These are phyloP conservation scores for Chironomus tentans DNA, from an alignment of 2,888 invertebrate genomes.

Conservation along the genomic window DNA sequence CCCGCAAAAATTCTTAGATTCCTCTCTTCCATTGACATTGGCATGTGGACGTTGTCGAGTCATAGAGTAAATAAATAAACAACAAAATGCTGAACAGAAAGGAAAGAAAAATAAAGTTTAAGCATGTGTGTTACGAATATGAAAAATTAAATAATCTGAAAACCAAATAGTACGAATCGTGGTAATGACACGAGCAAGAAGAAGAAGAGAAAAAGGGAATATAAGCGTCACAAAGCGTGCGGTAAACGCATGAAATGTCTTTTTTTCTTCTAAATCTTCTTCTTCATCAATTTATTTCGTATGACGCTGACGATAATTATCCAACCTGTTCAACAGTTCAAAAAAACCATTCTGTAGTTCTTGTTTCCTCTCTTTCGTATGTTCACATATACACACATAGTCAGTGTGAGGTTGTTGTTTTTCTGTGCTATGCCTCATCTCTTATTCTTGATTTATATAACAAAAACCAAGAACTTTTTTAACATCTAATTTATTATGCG, in stretches of 20 bases:
- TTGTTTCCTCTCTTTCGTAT: slow-evolving; percentile 2
- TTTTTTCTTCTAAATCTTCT: neutral
- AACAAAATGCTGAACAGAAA: too few relatives aligned
- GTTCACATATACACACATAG: neutral
- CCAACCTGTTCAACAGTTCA: slow-evolving; percentile 23
- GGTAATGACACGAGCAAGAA: neutral
- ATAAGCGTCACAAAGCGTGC: neutral
- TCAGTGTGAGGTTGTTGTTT: neutral
- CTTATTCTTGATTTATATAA: slow-evolving; percentile 14
- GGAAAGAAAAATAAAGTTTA: too few relatives aligned
- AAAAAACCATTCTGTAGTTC: slow-evolving; percentile 14
- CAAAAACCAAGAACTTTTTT: neutral
- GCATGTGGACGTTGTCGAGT: neutral
- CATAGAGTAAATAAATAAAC: too few relatives aligned
- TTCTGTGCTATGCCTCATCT: neutral
- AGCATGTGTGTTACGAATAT: too few relatives aligned
- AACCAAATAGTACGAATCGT: neutral
- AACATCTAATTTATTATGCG: slow-evolving; percentile 25
- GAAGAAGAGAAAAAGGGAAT: neutral
- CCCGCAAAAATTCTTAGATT: neutral
- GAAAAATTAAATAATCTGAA: neutral
- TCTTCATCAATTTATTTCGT: neutral
- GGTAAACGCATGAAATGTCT: neutral
- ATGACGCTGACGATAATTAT: neutral
- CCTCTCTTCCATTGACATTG: neutral